Evolutionary conservation across 1,140 invertebrate genomes (phyloP), one percentile per base, ranked within the genome.

Genomic region (Gonioctena quinquepunctata): DNA sequence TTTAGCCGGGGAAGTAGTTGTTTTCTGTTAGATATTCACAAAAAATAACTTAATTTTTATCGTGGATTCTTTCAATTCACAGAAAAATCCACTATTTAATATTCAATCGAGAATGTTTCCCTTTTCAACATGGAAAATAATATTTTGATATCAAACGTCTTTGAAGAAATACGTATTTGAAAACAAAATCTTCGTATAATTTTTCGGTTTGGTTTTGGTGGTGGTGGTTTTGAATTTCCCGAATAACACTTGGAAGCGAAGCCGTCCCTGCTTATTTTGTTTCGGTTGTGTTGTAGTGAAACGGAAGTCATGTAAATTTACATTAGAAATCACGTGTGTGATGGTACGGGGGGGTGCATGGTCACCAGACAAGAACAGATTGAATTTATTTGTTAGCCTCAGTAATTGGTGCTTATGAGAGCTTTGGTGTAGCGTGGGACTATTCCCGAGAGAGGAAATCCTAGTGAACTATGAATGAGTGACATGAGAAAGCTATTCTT

Each of bases 291-390:
- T 21, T 26, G 16, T 23, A 59, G 26, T 59, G 25, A 59, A 59
- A 22, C 21, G 56, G 56, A 59, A 59, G 56, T 59, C 25, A 59
- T 59, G 56, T 59, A 59, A 16, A 59, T 59, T 59, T 59, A 59
- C 56, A 59, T 59, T 59, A 25, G 56, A 59, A 59, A 59, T 59
- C 56, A 52, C 50, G 56, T 59, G n/a, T 23, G 16, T 25, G 56
- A 19, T 21, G 11, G 52, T 19, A 25, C 3, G 56, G 56, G 56
- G 33, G 56, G 56, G 50, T 52, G 33, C n/a, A 19, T 25, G 26
- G 25, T 28, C n/a, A 26, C 25, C 56, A 25, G 25, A 59, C 56
- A 25, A 28, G 21, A 59, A 25, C 56, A 26, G 52, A 56, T 56
- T 56, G 52, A 59, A 26, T 59, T 25, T 59, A 59, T 59, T 59